Evolutionary conservation across 2,113 vertebrate species (phyloP).

Genomic region (Atlantisia rogersi): DNA sequence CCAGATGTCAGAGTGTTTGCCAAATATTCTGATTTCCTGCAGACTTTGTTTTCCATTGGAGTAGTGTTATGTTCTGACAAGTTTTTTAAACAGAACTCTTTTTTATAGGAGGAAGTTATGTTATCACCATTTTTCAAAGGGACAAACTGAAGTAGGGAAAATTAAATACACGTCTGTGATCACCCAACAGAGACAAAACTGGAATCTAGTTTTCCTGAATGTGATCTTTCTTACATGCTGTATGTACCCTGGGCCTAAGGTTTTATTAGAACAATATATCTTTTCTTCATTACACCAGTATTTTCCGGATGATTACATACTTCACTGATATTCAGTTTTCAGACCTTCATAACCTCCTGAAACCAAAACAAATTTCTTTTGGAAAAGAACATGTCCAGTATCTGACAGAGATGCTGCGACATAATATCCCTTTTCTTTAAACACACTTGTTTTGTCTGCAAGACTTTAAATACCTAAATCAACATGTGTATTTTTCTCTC

Average conservation of each 20-base stretch:
- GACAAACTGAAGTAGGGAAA: not conserved
- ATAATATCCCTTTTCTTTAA: not conserved
- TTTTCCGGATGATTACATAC: conserved; percentile 11
- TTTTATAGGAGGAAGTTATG: not conserved
- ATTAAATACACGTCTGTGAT: not conserved
- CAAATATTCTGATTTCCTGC: not conserved
- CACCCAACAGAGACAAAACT: not conserved
- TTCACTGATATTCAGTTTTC: not conserved
- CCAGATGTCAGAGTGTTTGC: not conserved
- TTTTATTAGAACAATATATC: conserved; percentile 52
- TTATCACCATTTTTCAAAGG: not conserved
- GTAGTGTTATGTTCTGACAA: not conserved
- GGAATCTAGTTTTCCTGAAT: not conserved
- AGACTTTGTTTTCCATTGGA: not conserved
- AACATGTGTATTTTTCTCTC: not conserved
- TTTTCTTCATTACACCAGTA: conserved; percentile 1
- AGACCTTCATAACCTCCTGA: not conserved
- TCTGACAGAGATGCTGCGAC: not conserved
- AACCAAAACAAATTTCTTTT: not conserved
- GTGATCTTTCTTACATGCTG: not conserved
- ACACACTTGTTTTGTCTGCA: not conserved
- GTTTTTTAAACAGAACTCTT: not conserved
- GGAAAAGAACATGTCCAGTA: not conserved
- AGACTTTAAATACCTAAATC: not conserved
- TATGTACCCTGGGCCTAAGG: not conserved